Evolutionary conservation across 1,140 invertebrate species (phyloP).

Genomic region (Bombus huntii): DNA sequence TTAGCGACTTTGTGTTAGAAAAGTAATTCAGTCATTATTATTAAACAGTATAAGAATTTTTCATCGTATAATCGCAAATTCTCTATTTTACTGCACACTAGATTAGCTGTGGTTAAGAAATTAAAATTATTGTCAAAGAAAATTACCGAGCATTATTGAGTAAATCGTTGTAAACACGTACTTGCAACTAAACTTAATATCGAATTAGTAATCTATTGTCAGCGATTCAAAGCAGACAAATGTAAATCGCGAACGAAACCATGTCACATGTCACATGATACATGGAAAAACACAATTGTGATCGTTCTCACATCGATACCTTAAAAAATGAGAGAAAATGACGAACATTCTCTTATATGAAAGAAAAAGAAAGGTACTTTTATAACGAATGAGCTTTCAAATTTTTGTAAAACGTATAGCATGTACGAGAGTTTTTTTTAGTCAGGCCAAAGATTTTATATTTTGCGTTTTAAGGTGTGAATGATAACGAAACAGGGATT

Average conservation of each 20-base stretch:
- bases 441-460: conserved; percentile 64
- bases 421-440: conserved; percentile 36
- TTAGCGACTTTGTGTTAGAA: not conserved
- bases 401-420: conserved; percentile 51
- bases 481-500: conserved; percentile 42
- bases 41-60: conserved; percentile 11
- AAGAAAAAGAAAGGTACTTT: conserved; percentile 38
- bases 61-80: not conserved
- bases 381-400: conserved; percentile 54
- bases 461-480: conserved; percentile 53
- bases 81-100: not conserved
- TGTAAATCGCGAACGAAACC: not conserved
- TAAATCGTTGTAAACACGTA: conserved; percentile 1
- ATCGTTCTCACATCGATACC: conserved; percentile 56
- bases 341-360: conserved; percentile 43
- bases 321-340: conserved; percentile 7
- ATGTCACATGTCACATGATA: not conserved
- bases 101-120: not conserved
- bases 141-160: not conserved
- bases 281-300: conserved; percentile 36
- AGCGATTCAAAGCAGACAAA: conserved; percentile 21
- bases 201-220: conserved; percentile 32
- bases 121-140: not conserved
- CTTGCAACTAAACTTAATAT: not conserved
- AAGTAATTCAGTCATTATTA: not conserved